Conservation (phyloP, 2,888 invertebrate species). For the Alentia gelatinosa region DNA sequence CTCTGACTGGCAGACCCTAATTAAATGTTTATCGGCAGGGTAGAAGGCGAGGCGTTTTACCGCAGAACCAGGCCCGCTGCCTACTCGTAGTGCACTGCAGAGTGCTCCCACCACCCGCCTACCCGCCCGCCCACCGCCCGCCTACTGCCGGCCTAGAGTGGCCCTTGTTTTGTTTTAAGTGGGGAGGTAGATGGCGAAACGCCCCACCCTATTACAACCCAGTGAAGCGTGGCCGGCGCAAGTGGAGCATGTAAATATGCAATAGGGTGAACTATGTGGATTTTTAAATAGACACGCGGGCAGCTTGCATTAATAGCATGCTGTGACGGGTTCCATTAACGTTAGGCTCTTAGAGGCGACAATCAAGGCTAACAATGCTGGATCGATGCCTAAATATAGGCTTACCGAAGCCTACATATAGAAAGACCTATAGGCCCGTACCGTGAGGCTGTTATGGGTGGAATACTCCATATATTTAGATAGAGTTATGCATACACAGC, state of each 20-base stretch:
- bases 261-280: neutral
- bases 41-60: neutral
- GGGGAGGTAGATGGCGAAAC: neutral
- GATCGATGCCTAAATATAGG: too few relatives aligned
- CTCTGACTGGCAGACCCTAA: neutral
- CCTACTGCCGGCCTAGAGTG: too few relatives aligned
- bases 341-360: too few relatives aligned
- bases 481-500: too few relatives aligned
- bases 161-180: neutral
- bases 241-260: neutral
- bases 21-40: constrained; percentile 11
- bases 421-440: too few relatives aligned
- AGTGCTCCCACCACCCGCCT: neutral
- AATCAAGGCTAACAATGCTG: too few relatives aligned
- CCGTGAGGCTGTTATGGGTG: too few relatives aligned
- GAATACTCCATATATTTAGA: too few relatives aligned
- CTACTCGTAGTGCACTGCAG: neutral
- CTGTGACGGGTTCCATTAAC: too few relatives aligned
- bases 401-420: too few relatives aligned
- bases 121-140: neutral
- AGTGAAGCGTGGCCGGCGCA: neutral
- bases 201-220: neutral
- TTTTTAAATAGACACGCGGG: neutral
- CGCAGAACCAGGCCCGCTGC: neutral
- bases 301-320: too few relatives aligned